phyloP scores from a whole-genome alignment of 2,888 invertebrate species.

The Parelbella ahira region DNA sequence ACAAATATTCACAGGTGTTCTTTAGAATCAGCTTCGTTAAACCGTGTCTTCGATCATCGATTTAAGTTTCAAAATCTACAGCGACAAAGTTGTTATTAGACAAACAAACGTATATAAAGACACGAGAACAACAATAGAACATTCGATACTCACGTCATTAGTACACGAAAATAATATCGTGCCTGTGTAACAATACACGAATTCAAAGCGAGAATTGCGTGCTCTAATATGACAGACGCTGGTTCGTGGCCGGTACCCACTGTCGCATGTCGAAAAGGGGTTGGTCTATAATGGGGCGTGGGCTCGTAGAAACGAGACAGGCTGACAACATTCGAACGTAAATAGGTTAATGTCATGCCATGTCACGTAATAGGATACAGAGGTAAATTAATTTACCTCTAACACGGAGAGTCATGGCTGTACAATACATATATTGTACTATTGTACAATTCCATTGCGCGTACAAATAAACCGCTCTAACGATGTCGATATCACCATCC shows the following conservation, averaged over 20 bases:
- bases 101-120: too few species aligned
- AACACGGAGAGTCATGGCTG: neutral
- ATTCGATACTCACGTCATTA: neutral
- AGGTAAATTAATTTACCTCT: slow-evolving; percentile 13
- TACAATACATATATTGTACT: slow-evolving; percentile 4
- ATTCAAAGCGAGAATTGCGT: slow-evolving; percentile 10
- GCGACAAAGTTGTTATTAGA: too few species aligned
- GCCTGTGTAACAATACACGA: slow-evolving; percentile 6
- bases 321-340: slow-evolving; percentile 38
- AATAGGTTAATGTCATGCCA: slow-evolving; percentile 52
- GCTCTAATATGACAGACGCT: slow-evolving; percentile 15
- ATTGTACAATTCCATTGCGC: slow-evolving; percentile 8
- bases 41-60: too few species aligned
- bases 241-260: slow-evolving; percentile 20
- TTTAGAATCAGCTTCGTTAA: too few species aligned
- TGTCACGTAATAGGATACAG: slow-evolving; percentile 19
- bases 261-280: slow-evolving; percentile 53
- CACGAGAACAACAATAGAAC: too few species aligned
- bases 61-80: too few species aligned
- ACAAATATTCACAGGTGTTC: too few species aligned
- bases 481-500: slow-evolving; percentile 16
- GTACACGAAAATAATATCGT: slow-evolving; percentile 5
- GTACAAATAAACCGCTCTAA: slow-evolving; percentile 14
- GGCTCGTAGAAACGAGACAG: slow-evolving; percentile 38
- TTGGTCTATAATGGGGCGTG: slow-evolving; percentile 53